phyloP scores from a whole-genome alignment of 2,888 invertebrate species.

The Lasioglossum figueresi region DNA sequence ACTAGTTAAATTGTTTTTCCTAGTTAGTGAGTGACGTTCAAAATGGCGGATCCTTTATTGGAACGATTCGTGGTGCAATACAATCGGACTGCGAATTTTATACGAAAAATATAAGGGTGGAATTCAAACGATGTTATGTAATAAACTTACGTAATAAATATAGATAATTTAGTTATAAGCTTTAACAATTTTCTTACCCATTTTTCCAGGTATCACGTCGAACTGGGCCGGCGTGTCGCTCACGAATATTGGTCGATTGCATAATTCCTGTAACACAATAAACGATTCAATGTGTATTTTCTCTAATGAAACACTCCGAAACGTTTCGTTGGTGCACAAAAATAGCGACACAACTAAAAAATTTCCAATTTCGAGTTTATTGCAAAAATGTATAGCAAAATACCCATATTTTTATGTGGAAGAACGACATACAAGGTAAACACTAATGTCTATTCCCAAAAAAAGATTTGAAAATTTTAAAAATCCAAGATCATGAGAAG shows the following conservation, averaged over 20 bases:
- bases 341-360: no score
- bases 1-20: neutral
- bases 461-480: no score
- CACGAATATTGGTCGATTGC: slow-evolving; percentile 91
- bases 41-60: neutral
- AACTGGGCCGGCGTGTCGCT: slow-evolving; percentile 91
- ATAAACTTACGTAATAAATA: neutral
- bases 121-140: no score
- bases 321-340: no score
- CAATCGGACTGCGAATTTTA: no score
- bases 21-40: neutral
- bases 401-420: no score
- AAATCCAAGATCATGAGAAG: no score
- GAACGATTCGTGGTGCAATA: neutral
- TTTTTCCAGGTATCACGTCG: slow-evolving; percentile 94
- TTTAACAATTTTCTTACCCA: slow-evolving; percentile 88
- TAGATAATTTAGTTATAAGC: neutral
- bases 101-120: no score
- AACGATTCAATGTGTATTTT: slow-evolving; percentile 5
- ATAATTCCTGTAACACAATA: slow-evolving; percentile 88
- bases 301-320: neutral
- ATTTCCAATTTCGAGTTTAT: no score
- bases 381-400: no score
- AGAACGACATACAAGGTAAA: no score
- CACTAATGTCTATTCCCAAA: no score